Percentiles rank a stretch among this genome's conserved stretches.
phyloP scores from a whole-genome alignment of 2,113 vertebrate genomes.

The Rhegmatorhina hoffmannsi region DNA sequence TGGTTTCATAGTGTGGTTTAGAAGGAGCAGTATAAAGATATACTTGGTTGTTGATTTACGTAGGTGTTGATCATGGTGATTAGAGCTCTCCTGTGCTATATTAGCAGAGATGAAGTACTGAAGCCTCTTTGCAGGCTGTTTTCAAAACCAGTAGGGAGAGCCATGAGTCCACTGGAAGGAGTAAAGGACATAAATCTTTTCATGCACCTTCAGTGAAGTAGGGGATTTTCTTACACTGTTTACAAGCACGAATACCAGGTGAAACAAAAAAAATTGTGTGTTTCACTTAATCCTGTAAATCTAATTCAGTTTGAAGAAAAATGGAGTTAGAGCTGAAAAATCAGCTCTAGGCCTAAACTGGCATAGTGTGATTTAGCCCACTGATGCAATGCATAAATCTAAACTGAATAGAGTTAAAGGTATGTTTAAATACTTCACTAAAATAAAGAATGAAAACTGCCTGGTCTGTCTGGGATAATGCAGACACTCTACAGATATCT shows the following conservation, averaged over 20 bases:
- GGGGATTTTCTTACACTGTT: neutral
- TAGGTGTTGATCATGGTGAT: neutral
- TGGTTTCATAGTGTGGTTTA: neutral
- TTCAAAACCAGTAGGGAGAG: constrained; percentile 62
- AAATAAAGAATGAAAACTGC: neutral
- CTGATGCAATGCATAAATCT: neutral
- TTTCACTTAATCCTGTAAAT: neutral
- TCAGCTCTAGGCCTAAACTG: neutral
- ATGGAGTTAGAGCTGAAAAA: neutral
- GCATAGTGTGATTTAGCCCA: neutral
- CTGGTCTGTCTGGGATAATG: neutral
- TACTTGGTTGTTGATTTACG: neutral
- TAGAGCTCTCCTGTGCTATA: neutral
- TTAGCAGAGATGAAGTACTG: neutral
- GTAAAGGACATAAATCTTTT: constrained; percentile 25
- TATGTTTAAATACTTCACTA: neutral
- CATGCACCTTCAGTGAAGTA: neutral
- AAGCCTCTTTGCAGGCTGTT: constrained; percentile 40
- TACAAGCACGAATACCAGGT: neutral
- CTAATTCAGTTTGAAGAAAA: neutral
- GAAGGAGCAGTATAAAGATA: neutral
- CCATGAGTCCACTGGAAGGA: constrained; percentile 42
- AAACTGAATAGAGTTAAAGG: neutral
- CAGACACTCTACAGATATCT: neutral
- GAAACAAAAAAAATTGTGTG: neutral